A percentile compares a stretch with the other conserved stretches of the same genome.
These are phyloP conservation scores for Callocephalon fimbriatum DNA, from an alignment of 2,113 vertebrate species.

Conservation along the genomic window DNA sequence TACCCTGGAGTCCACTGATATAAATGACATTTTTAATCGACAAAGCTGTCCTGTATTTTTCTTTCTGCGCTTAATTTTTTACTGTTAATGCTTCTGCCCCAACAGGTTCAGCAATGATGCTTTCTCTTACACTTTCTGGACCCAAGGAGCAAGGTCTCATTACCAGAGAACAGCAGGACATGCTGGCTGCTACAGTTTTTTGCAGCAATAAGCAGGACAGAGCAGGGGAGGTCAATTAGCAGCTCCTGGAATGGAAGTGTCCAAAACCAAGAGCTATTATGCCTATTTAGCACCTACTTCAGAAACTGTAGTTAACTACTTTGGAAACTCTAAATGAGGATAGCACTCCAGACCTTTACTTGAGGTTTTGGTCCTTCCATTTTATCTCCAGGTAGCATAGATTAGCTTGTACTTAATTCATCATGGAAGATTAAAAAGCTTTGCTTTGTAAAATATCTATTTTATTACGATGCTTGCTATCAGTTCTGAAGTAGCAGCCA, in stretches of 20 bases:
- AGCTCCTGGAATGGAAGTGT: neutral
- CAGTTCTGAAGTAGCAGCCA: neutral
- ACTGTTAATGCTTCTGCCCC: neutral
- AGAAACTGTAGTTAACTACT: neutral
- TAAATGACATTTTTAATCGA: neutral
- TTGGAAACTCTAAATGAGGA: neutral
- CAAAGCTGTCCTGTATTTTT: neutral
- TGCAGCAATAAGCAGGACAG: neutral
- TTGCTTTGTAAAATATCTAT: neutral
- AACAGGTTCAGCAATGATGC: neutral
- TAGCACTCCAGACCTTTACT: neutral
- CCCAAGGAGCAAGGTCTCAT: neutral
- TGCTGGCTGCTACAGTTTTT: fast-evolving
- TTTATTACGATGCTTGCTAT: neutral
- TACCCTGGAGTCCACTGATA: neutral
- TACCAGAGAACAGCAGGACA: neutral
- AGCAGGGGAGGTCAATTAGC: neutral
- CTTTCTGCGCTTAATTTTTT: neutral
- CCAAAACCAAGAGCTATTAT: neutral
- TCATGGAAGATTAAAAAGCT: neutral
- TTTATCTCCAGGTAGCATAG: neutral
- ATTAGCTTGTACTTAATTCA: neutral
- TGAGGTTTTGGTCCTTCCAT: neutral
- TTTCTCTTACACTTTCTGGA: neutral
- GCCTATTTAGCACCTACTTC: neutral